These are phyloP conservation scores for Exephanes ischioxanthus DNA, from an alignment of 2,888 invertebrate genomes.

Conservation along the genomic window DNA sequence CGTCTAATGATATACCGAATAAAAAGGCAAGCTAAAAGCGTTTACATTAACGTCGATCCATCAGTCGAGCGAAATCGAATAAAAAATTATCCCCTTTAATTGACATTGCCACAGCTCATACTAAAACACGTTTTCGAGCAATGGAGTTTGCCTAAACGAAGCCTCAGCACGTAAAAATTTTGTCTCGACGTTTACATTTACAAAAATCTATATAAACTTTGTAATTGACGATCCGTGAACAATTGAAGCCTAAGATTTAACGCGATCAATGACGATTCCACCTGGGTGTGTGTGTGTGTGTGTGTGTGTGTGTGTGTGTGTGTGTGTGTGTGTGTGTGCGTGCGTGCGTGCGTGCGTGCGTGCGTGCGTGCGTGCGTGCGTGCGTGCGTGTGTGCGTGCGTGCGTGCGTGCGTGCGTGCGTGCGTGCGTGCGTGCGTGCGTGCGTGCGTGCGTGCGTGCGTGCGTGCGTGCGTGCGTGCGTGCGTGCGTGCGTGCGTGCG, in stretches of 20 bases:
- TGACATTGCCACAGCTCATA: conserved; percentile 50
- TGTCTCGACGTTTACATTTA: conserved; percentile 9
- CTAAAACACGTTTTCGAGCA: conserved; percentile 31
- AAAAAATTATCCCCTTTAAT: conserved; percentile 39
- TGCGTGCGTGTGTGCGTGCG: not conserved
- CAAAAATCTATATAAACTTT: conserved; percentile 37
- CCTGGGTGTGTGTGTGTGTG: not conserved
- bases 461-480: not conserved
- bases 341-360: not conserved
- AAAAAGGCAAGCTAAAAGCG: conserved; percentile 69
- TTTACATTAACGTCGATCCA: conserved; percentile 52
- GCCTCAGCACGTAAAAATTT: conserved; percentile 41
- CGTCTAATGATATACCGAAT: conserved; percentile 71
- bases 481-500: not conserved
- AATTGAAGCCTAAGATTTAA: conserved; percentile 40
- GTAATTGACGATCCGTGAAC: conserved; percentile 64
- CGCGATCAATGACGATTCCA: not conserved
- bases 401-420: not conserved
- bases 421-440: not conserved
- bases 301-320: no score
- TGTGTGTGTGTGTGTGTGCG: not conserved
- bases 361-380: not conserved
- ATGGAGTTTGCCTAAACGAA: conserved; percentile 50
- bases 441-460: not conserved
- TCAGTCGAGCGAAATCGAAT: conserved; percentile 35